Percentiles rank a stretch among this genome's conserved stretches.
These are phyloP conservation scores for Ischnura elegans DNA, from an alignment of 2,888 invertebrate species.

Conservation along the genomic window DNA sequence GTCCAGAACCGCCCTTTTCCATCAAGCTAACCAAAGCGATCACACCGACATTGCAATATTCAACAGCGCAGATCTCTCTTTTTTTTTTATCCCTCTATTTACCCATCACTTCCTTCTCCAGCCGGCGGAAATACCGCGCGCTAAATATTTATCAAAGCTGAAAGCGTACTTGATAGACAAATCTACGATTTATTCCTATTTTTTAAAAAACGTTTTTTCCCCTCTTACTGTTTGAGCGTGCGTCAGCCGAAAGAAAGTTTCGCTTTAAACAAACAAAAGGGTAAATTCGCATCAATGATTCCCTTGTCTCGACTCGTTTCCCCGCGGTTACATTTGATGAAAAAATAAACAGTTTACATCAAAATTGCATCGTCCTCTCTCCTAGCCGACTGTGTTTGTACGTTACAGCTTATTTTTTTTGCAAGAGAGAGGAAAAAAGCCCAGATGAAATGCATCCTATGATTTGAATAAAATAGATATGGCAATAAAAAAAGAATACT, in stretches of 20 bases:
- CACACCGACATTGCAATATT: not conserved
- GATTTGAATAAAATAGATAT: not conserved
- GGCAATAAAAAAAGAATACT: not conserved
- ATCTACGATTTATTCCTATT: not conserved
- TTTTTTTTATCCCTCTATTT: not conserved
- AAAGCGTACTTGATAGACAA: not conserved
- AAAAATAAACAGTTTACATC: not conserved
- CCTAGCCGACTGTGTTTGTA: not conserved
- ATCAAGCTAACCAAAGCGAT: not conserved
- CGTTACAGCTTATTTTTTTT: too few relatives aligned
- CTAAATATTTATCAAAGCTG: not conserved
- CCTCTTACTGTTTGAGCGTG: too few relatives aligned
- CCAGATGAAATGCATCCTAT: not conserved
- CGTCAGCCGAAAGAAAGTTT: not conserved
- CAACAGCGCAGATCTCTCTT: not conserved
- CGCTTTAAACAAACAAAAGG: not conserved
- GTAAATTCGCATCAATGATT: not conserved
- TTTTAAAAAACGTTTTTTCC: not conserved
- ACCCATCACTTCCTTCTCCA: not conserved
- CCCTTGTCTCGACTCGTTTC: not conserved
- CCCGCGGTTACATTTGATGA: not conserved
- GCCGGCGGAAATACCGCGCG: not conserved
- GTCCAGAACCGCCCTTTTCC: not conserved
- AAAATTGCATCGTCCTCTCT: not conserved
- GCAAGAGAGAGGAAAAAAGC: not conserved